Evolutionary conservation across 2,888 invertebrate genomes (phyloP), one percentile per base, ranked within the genome.

Genomic region (Hanleya hanleyi): DNA sequence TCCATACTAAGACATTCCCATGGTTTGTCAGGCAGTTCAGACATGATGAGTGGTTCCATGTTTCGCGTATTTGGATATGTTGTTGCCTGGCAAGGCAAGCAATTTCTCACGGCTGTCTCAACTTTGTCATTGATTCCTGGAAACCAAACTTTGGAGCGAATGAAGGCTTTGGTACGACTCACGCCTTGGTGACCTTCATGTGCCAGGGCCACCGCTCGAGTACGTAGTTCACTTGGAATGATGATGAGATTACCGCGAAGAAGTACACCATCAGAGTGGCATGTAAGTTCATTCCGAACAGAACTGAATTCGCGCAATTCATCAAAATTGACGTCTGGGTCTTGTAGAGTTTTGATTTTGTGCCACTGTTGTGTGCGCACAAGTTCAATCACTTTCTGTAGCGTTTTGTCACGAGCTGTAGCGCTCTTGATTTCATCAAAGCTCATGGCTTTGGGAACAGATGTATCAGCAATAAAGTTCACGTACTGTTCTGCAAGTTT

Each of bases 151-250:
- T 78, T 81, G 22, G 72, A 18, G 15, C 49, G 69, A 7, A 74
- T 71, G 47, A 47, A 79, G n/a, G 70, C 22, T 18, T 57, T 71
- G 5, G 74, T 71, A n/a, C n/a, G n/a, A n/a, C n/a, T n/a, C n/a
- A n/a, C n/a, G n/a, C 79, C 75, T 64, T 72, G 67, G 47, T 79
- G 75, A 3, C 76, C 69, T 15, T 66, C 51, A 66, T 79, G 78
- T 29, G 79, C 74, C 26, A 77, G 37, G 9, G 32, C 29, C 12
- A 77, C 50, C 26, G 50, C 67, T 50, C 61, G 35, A 15, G 26
- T 35, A 7, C 51, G 12, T 35, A 68, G 35, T 41, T 3, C 35
- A n/a, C 9, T 15, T 29, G 68, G 51, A 35, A 36, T 49, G 9
- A 68, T 51, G 22, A 68, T 49, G 6, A 36, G 15, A 6, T 36